These are phyloP conservation scores for Drosophila nasuta DNA, from an alignment of 1,140 invertebrate species.

Conservation along the genomic window DNA sequence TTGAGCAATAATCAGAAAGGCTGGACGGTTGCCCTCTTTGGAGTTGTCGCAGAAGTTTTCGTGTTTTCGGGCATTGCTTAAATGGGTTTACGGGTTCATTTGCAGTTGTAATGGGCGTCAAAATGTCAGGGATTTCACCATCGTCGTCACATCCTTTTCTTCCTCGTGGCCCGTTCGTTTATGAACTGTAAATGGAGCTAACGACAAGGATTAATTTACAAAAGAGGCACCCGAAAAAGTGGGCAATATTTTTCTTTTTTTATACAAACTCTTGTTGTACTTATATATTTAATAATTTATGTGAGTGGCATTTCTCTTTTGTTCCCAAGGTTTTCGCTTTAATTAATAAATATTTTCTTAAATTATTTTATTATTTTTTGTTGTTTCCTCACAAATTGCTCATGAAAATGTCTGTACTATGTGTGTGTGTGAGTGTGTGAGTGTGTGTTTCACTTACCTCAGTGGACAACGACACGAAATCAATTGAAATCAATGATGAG, in stretches of 20 bases:
- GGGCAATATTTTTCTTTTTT: constrained; percentile 44
- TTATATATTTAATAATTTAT: constrained; percentile 15
- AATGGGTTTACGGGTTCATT: constrained; percentile 81
- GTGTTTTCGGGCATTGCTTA: constrained; percentile 73
- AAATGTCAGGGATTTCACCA: constrained; percentile 66
- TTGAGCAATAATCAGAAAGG: constrained; percentile 78
- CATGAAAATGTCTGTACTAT: constrained; percentile 30
- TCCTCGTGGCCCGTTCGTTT: constrained; percentile 38
- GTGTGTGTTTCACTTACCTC: constrained; percentile 71
- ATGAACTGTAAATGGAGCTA: constrained; percentile 70
- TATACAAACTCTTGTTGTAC: constrained; percentile 1
- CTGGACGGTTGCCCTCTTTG: constrained; percentile 51
- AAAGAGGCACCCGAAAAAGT: constrained; percentile 24
- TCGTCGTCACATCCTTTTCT: constrained; percentile 43
- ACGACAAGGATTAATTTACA: constrained; percentile 63
- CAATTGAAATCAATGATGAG: constrained; percentile 71
- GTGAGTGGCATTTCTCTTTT: neutral
- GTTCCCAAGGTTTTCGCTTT: neutral
- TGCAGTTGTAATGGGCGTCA: constrained; percentile 79
- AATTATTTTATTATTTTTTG: constrained; percentile 18
- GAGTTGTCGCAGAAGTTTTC: constrained; percentile 62
- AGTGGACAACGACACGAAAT: constrained; percentile 55
- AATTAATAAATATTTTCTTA: constrained; percentile 12
- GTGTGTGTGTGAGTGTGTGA: constrained; percentile 19
- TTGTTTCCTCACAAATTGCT: neutral